Evolutionary conservation across 2,113 vertebrate genomes (phyloP), one percentile per base, ranked within the genome.

Genomic region (Oncorhynchus nerka): DNA sequence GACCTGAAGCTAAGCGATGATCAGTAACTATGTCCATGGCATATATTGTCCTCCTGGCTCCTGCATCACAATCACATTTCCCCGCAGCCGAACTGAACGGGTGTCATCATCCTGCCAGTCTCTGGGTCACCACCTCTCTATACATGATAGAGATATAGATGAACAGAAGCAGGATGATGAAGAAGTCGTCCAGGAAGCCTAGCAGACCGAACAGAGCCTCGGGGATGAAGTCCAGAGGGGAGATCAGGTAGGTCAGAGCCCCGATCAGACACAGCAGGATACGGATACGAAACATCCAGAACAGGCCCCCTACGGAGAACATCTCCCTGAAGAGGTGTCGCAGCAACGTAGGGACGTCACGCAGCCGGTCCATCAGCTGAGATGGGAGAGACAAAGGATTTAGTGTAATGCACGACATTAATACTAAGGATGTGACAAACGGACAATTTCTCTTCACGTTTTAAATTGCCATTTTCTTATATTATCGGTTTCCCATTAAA

Each of bases 101-200:
- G 4, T 19, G 15, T 55, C 12, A n/a, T 70, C 68, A 49, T 0
- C 12, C 39, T 0, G 39, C 9, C 39, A 11, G 39, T 45, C 34
- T 39, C 34, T 32, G 30, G 30, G 32, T 32, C 28, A 28, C 28
- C 28, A 28, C 28, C 28, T 28, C 28, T 28, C 28, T 93, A 84
- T 99, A 99, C 97, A 99, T 99, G 88, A 99, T 97, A 24, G 98
- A 98, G 87, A 99, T 99, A 89, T 99, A 99, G 78, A 99, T 95
- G 81, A 98, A 95, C 82, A 99, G 92, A 67, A 99, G 92, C 66
- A 98, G 96, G 87, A 99, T 96, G 9, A 99, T 97, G 84, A 99
- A 98, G 87, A 99, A 95, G 90, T 99, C 98, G 86, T 99, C 98
- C 91, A 99, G 93, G 92, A 99, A 99, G 34, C 98, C 97, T 79